These are phyloP conservation scores for Oscheius sp. DNA, from an alignment of 2,888 invertebrate genomes.

Conservation along the genomic window DNA sequence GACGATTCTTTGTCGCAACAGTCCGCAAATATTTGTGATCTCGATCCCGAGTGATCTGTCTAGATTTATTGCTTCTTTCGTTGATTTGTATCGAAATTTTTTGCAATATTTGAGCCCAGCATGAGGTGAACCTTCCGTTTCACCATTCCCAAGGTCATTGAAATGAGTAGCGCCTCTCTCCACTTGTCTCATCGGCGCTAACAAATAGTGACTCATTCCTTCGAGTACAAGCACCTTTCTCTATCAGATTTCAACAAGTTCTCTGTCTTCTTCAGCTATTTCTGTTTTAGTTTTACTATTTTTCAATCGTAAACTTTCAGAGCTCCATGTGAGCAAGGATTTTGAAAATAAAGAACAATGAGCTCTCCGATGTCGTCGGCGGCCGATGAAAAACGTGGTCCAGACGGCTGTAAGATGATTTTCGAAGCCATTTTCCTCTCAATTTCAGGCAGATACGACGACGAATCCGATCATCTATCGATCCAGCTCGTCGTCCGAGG, in stretches of 20 bases:
- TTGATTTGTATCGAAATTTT: too few relatives aligned
- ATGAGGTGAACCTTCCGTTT: too few relatives aligned
- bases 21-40: too few relatives aligned
- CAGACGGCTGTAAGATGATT: slow-evolving; percentile 30
- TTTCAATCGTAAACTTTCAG: not conserved
- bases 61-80: too few relatives aligned
- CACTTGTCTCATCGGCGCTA: slow-evolving; percentile 16
- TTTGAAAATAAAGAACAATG: not conserved
- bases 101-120: too few relatives aligned
- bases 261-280: not conserved
- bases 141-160: slow-evolving; percentile 17
- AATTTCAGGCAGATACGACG: slow-evolving; percentile 38
- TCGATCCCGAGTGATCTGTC: too few relatives aligned
- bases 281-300: not conserved
- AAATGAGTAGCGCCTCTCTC: slow-evolving; percentile 18
- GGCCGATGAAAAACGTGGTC: slow-evolving; percentile 37
- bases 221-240: slow-evolving; percentile 2
- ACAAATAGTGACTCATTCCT: slow-evolving; percentile 27
- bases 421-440: not conserved
- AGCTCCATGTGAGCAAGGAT: slow-evolving; percentile 16
- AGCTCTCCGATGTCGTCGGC: slow-evolving; percentile 29
- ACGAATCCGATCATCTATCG: slow-evolving; percentile 40
- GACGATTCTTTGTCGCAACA: too few relatives aligned
- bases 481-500: slow-evolving; percentile 58
- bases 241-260: not conserved